Evolutionary conservation across 53 echinoderm and acorn worm genomes (phyloP).

Genomic region (Patiria pectinifera): DNA sequence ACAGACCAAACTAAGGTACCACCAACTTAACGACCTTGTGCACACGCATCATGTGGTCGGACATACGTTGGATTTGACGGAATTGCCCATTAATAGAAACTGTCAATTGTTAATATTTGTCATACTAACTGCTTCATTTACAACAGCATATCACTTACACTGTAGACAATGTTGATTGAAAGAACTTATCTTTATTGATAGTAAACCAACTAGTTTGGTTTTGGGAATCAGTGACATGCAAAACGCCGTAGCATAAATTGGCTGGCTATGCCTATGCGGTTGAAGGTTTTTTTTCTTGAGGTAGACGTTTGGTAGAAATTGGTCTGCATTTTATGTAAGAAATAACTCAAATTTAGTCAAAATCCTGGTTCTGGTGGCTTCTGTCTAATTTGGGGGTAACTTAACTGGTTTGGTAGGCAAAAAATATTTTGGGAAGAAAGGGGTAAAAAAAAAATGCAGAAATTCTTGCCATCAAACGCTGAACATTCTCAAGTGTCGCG

Average conservation of each 20-base stretch:
- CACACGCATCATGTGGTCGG: no score
- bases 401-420: constrained; percentile 47
- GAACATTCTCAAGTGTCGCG: constrained; percentile 5
- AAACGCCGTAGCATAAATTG: neutral
- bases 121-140: no score
- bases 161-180: neutral
- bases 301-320: neutral
- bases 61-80: no score
- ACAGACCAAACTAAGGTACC: no score
- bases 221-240: no score
- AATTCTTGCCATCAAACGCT: constrained; percentile 49
- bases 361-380: neutral
- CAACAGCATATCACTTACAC: neutral
- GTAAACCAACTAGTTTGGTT: no score
- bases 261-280: neutral
- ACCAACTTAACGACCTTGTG: no score
- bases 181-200: no score
- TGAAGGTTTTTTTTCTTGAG: neutral
- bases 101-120: neutral
- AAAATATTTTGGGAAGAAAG: neutral
- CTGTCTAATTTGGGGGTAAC: constrained; percentile 9
- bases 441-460: constrained; percentile 48
- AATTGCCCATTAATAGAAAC: no score
- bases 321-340: neutral
- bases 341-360: neutral